phyloP scores from a whole-genome alignment of 2,888 invertebrate species.

The Stegana nigrithorax region DNA sequence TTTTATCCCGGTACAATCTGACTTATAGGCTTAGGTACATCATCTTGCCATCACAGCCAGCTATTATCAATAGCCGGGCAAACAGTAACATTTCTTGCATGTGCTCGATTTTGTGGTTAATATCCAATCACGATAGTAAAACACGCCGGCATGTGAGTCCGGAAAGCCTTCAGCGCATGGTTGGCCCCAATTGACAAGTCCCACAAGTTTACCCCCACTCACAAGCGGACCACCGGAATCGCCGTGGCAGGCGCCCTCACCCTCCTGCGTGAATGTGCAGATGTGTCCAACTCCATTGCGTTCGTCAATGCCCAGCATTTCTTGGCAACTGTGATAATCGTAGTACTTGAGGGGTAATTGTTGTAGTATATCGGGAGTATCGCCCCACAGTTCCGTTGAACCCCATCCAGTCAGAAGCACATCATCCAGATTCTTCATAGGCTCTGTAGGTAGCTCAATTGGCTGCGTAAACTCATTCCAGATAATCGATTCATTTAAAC shows the following conservation, averaged over 20 bases:
- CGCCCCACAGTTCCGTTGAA: conserved; percentile 67
- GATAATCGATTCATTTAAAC: conserved; percentile 71
- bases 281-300: conserved; percentile 71
- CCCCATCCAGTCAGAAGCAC: conserved; percentile 76
- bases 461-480: conserved; percentile 71
- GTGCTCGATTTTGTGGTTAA: conserved; percentile 26
- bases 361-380: conserved; percentile 71
- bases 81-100: conserved; percentile 50
- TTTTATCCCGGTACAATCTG: conserved; percentile 10
- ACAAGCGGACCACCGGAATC: conserved; percentile 64
- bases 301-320: conserved; percentile 67
- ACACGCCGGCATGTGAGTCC: conserved; percentile 55
- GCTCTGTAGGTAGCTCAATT: conserved; percentile 71
- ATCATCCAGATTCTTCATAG: conserved; percentile 70
- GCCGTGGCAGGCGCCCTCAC: conserved; percentile 69
- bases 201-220: conserved; percentile 49
- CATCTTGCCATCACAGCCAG: no score
- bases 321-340: conserved; percentile 68
- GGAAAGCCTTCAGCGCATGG: conserved; percentile 63
- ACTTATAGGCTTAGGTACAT: no score
- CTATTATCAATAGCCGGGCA: conserved; percentile 55
- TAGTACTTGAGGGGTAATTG: conserved; percentile 71
- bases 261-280: conserved; percentile 71
- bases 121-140: conserved; percentile 59
- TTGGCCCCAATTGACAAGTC: conserved; percentile 64